Conservation (phyloP, 2,888 invertebrate species). For the Ethmia dodecea region DNA sequence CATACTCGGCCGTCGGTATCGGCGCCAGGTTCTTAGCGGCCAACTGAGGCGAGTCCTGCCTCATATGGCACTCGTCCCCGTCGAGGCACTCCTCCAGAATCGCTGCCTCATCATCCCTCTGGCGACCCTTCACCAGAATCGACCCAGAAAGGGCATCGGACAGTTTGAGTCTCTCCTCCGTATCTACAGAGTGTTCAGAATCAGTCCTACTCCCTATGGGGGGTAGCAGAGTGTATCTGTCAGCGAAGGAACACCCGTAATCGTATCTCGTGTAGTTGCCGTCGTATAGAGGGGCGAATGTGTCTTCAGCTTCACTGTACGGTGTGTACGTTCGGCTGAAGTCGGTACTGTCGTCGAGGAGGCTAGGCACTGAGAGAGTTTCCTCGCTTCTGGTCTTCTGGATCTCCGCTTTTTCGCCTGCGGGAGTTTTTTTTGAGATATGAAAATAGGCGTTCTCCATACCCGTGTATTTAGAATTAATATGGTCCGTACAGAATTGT, state of each 20-base stretch:
- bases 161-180: slow-evolving; percentile 26
- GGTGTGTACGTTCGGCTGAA: slow-evolving; percentile 31
- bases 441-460: no score
- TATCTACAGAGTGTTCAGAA: slow-evolving; percentile 35
- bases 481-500: no score
- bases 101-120: slow-evolving; percentile 31
- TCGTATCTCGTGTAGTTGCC: slow-evolving; percentile 49
- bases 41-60: slow-evolving; percentile 28
- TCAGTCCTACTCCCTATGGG: slow-evolving; percentile 40
- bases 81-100: slow-evolving; percentile 47
- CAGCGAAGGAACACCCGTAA: slow-evolving; percentile 48
- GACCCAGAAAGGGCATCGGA: slow-evolving; percentile 38
- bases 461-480: no score
- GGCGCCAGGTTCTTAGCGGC: slow-evolving; percentile 34
- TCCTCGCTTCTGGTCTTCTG: slow-evolving; percentile 70
- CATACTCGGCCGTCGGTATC: slow-evolving; percentile 40
- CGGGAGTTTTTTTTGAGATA: no score
- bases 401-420: slow-evolving; percentile 49
- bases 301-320: slow-evolving; percentile 34
- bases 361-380: slow-evolving; percentile 46
- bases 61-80: slow-evolving; percentile 16
- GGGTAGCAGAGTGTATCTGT: slow-evolving; percentile 51
- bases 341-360: slow-evolving; percentile 37
- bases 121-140: slow-evolving; percentile 33
- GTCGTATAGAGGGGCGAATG: slow-evolving; percentile 44